Evolutionary conservation across 2,113 vertebrate genomes (phyloP).

Genomic region (Thymallus thymallus): DNA sequence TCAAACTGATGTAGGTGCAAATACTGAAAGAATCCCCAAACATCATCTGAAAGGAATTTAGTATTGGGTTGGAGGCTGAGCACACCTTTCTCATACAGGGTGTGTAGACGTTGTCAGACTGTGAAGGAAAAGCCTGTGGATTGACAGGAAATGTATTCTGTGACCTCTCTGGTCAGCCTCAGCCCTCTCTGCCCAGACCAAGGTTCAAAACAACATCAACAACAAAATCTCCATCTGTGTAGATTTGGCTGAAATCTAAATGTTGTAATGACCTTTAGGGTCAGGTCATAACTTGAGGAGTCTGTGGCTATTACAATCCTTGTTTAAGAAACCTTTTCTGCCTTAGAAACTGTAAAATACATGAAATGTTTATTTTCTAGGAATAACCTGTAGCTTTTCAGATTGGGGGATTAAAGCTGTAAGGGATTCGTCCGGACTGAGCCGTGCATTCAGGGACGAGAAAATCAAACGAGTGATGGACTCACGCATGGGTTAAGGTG

Average conservation of each 20-base stretch:
- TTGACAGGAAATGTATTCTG: conserved; percentile 71
- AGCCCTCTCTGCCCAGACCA: background rate
- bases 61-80: conserved; percentile 18
- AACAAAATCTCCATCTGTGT: conserved; percentile 23
- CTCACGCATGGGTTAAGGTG: conserved; percentile 40
- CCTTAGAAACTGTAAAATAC: too few species aligned
- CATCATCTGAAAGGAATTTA: background rate
- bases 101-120: conserved; percentile 45
- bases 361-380: too few species aligned
- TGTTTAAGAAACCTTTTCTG: too few species aligned
- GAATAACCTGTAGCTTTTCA: background rate
- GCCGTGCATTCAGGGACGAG: conserved; percentile 12
- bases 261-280: too few species aligned
- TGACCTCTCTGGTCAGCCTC: conserved; percentile 57
- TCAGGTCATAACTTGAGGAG: too few species aligned
- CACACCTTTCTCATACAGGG: conserved; percentile 36
- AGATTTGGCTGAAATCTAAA: background rate
- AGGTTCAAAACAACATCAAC: too few species aligned
- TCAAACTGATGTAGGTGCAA: background rate
- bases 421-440: conserved; percentile 27
- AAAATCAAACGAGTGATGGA: conserved; percentile 39
- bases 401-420: conserved; percentile 18
- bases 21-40: background rate
- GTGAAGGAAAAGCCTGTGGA: conserved; percentile 58
- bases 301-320: too few species aligned